These are phyloP conservation scores for Anguilla marmorata DNA, from an alignment of 2,797 vertebrate species.

Conservation along the genomic window DNA sequence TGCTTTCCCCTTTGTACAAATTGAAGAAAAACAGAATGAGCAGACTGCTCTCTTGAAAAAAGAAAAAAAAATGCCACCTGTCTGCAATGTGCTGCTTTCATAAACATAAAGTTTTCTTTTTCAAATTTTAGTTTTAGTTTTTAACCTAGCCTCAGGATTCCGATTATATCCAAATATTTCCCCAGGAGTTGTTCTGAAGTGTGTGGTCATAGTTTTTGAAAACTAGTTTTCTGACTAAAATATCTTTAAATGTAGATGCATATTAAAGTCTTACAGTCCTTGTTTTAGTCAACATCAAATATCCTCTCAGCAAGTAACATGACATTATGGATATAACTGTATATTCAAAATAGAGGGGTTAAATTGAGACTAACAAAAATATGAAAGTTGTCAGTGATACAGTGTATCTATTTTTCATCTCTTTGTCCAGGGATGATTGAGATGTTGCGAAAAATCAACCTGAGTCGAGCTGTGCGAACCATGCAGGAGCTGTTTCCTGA, in stretches of 20 bases:
- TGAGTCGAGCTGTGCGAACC: slow-evolving; percentile 89
- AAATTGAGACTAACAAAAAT: not conserved
- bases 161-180: not conserved
- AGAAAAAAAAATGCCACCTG: too few species aligned
- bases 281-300: too few species aligned
- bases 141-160: not conserved
- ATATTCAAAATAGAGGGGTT: not conserved
- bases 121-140: too few species aligned
- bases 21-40: too few species aligned
- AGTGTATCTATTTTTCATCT: not conserved
- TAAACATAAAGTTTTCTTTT: too few species aligned
- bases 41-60: too few species aligned
- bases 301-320: not conserved
- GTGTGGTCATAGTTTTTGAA: not conserved
- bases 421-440: slow-evolving; percentile 87
- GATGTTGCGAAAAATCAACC: slow-evolving; percentile 91
- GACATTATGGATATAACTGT: not conserved
- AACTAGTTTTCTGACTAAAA: not conserved
- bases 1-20: too few species aligned
- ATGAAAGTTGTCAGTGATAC: not conserved
- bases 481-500: slow-evolving; percentile 94
- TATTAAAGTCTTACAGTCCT: too few species aligned
- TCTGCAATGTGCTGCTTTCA: too few species aligned
- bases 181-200: too few species aligned
- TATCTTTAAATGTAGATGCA: not conserved